Evolutionary conservation across 2,113 vertebrate species (phyloP), one percentile per base, ranked within the genome.

Genomic region (Perognathus longimembris): DNA sequence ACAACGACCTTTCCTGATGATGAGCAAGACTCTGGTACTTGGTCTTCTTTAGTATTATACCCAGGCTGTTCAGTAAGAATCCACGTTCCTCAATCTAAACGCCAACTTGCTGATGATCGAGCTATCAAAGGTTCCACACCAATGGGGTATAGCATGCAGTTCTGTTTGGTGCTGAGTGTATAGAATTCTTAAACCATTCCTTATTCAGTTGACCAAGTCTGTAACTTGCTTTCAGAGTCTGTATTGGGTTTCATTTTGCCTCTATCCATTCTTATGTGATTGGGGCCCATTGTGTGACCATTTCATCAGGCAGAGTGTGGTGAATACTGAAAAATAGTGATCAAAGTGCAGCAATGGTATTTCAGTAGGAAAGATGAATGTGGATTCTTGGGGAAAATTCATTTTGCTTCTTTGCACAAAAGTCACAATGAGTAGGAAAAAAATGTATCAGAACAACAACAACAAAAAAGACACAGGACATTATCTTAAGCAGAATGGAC

Each of bases 401-500:
- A 30, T 77, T 76, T 95, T 94, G 30, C 64, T 90, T 89, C 76
- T 83, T 71, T 93, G 34, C 20, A 54, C 14, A 91, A 34, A 66
- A 66, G 90, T 14, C 7, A 42, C 79, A 89, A 67, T 67, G 45
- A 88, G 5, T 57, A 70, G 61, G 64, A 88, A 85, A 88, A 88
- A 93, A 91, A 88, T 84, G 61, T 91, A 67, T 86, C 71, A 78
- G 45, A 91, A 90, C 42, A 80, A 91, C 84, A 45, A 90, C 93
- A 54, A 95, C 91, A 85, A 21, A 75, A 95, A 92, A 85, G 30
- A 75, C 36, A 61, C 42, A 93, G 40, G 78, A 76, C 59, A 67
- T 93, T 89, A 96, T 96, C 64, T 91, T 78, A 85, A 93, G 94
- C 61, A 89, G 95, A 96, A 92, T 89, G 95, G 94, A 90, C 94